Conservation (phyloP, 2,113 vertebrate genomes). For the Halichoerus grypus region DNA sequence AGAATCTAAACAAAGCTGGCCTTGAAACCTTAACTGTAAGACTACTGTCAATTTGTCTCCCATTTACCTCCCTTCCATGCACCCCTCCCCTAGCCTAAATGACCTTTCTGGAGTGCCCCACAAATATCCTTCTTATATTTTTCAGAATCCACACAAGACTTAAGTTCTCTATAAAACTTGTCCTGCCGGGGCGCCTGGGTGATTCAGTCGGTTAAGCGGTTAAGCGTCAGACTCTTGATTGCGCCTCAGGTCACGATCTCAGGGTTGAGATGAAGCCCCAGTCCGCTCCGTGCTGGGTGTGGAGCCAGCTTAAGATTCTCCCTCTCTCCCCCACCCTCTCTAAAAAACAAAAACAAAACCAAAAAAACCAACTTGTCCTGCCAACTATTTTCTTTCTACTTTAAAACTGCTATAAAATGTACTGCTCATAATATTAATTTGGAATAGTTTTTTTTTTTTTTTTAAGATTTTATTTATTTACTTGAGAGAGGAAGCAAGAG, state of each 20-base stretch:
- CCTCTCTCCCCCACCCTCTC: neutral
- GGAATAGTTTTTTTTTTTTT: neutral
- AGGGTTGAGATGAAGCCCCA: neutral
- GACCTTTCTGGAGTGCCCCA: neutral
- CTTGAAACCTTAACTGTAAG: neutral
- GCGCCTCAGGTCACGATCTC: neutral
- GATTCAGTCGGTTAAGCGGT: neutral
- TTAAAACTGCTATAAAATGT: neutral
- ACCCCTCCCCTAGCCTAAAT: neutral
- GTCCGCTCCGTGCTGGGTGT: neutral
- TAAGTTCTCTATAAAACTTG: neutral
- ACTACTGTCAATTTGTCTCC: neutral
- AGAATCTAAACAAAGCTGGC: neutral
- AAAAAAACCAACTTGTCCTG: neutral
- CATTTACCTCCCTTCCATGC: neutral
- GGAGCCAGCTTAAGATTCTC: neutral
- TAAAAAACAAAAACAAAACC: neutral
- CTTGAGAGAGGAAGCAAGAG: too few relatives aligned
- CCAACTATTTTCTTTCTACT: neutral
- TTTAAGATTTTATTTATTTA: neutral
- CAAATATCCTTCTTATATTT: neutral
- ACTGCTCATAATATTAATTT: neutral
- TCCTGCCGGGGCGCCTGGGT: neutral
- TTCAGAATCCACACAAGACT: neutral
- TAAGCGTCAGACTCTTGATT: neutral